Base-by-base conservation (phyloP, 2,888 invertebrate species). In the Zele albiditarsus region DNA sequence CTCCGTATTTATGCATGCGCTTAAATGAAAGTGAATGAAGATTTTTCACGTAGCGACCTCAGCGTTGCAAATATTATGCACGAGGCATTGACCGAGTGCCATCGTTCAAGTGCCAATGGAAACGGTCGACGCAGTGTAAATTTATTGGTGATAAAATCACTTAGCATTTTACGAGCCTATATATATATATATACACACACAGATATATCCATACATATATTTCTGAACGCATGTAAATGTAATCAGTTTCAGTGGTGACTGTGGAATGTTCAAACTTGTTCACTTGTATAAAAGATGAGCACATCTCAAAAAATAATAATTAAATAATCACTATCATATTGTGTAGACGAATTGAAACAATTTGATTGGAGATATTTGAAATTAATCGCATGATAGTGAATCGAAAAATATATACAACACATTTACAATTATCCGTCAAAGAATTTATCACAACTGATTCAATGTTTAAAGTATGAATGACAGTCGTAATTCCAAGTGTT, bases 71-170 rank as follows among this genome's bases (percentile, higher is more conserved):
- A 10, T 27, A 20, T 27, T 46, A n/a, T 62, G 71, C 60, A 27
- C 27, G 46, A 73, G 53, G 62, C 71, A 60, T 75, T 75, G 73
- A 73, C 73, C 75, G 78, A 71, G 70, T 77, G 68, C 75, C 76
- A 74, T 79, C 73, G 75, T 70, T 77, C 77, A 75, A 75, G 65
- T 75, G 60, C 31, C 67, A 71, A 71, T 75, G 60, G 67, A 82
- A 82, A 80, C 77, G 80, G 71, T 63, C 75, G 73, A n/a, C 53
- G 77, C 78, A 80, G 82, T 80, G 83, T 78, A 85, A 86, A 86
- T 86, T 86, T 86, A 86, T 83, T 84, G 83, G 83, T 82, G 81
- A 86, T 86, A 86, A 86, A 86, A 86, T 84, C 84, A 84, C 82
- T 81, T 81, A 82, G 83, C 80, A 83, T 83, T 86, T 85, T 85